A percentile compares a stretch with the other conserved stretches of the same genome.
Evolutionary conservation across 2,113 vertebrate species (phyloP).

Genomic region (Pycnonotus jocosus): DNA sequence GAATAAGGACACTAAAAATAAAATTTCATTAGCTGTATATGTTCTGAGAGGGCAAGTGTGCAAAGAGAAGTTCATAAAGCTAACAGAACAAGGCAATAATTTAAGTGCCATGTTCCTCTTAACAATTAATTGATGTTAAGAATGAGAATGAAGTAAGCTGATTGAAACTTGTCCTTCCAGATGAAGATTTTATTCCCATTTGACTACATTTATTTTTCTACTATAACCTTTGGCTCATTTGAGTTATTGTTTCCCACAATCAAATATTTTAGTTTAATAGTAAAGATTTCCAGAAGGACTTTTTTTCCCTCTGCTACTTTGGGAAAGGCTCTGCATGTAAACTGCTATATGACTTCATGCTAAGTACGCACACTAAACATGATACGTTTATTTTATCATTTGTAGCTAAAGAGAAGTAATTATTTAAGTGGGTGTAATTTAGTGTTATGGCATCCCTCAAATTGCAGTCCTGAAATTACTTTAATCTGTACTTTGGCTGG

Average conservation of each 20-base stretch:
- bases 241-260: constrained; percentile 53
- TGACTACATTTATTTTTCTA: constrained; percentile 38
- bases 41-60: not conserved
- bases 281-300: constrained; percentile 38
- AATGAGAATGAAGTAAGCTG: not conserved
- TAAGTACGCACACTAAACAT: constrained; percentile 8
- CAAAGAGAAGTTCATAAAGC: not conserved
- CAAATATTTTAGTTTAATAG: constrained; percentile 1
- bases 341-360: not conserved
- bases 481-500: constrained; percentile 44
- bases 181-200: constrained; percentile 16
- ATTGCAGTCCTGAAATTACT: constrained; percentile 57
- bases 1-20: not conserved
- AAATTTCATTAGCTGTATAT: not conserved
- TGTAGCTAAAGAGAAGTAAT: constrained; percentile 51
- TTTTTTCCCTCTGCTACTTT: not conserved
- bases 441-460: constrained; percentile 56
- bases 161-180: constrained; percentile 9
- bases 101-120: not conserved
- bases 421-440: constrained; percentile 60
- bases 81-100: not conserved
- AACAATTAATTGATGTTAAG: constrained; percentile 10
- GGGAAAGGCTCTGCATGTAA: not conserved
- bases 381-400: constrained; percentile 55
- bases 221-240: constrained; percentile 36